Evolutionary conservation across 2,888 invertebrate species (phyloP), one percentile per base, ranked within the genome.

Genomic region (Drosophila nr. perissopoda): DNA sequence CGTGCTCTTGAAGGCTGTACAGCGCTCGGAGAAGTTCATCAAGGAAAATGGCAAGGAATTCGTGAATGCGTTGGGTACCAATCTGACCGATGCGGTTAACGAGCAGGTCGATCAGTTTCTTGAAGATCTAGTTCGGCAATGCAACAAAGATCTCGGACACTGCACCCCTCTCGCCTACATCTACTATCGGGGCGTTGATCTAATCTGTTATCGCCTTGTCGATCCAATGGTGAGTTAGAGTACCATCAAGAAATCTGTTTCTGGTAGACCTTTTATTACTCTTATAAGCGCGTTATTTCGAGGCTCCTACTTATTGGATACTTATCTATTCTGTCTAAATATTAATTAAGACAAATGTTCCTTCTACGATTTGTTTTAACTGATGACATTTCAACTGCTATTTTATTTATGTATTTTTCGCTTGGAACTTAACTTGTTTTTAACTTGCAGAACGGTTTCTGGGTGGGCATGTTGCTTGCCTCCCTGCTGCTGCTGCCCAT

Each of bases 391-490:
- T 29, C 29, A 29, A 29, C 18, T 18, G 16, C 1, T 16, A 31
- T 8, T 6, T 16, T 4, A 16, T 21, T 33, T 21, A 4, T 8
- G 4, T 2, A 13, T 33, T 13, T 18, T 40, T 40, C 40, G 40
- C n/a, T 40, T n/a, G 40, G 0, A 40, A 11, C 21, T 11, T 42
- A 42, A n/a, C n/a, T 40, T n/a, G 40, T 11, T 31, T 33, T 10
- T 8, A 1, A 36, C 0, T 25, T 52, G 31, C 93, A 98, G 98
- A 98, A 98, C 94, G 98, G 97, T 52, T 97, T 97, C 94, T 98
- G 98, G 98, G 95, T 97, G 88, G 96, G 97, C 68, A 94, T 98
- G 77, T 95, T 97, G 73, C 97, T 97, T 95, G 96, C 97, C 91
- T 94, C 97, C 82, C 84, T 97, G 74, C 94, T 98, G 80, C 96